Evolutionary conservation across 2,888 invertebrate species (phyloP), one percentile per base, ranked within the genome.

Genomic region (Philonicus albiceps): DNA sequence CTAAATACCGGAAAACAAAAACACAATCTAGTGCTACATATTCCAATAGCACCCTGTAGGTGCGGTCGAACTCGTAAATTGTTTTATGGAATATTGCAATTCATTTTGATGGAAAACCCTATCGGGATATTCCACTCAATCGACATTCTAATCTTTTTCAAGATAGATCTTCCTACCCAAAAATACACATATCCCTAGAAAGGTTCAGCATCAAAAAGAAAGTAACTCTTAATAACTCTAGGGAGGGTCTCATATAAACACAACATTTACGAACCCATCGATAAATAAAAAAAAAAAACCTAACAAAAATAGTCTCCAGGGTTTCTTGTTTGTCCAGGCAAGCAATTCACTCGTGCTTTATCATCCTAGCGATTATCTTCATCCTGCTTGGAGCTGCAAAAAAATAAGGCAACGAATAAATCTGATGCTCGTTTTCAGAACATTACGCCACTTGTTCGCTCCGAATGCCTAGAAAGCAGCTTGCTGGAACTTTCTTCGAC

Each of bases 331-430:
- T 76, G 40, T 22, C 76, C 37, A 27, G n/a, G 37, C 76, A 53
- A 80, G 80, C 80, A 49, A 49, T 80, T 53, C 16, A 40, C 80
- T 43, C 19, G 53, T 80, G 31, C 49, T 80, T 49, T 53, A 53
- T 80, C 80, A 80, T 80, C 53, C 22, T 19, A n/a, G 27, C 30
- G 49, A 80, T 80, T 80, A 80, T 80, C 80, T 80, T 31, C 34
- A 76, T 80, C 31, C 30, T 53, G 16, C 53, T 80, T 31, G 30
- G 27, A 80, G 19, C n/a, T 37, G 49, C 53, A 80, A 53, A 80
- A 74, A 49, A 43, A 43, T 43, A 16, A 80, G 49, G 27, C 22
- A 19, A 13, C 13, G 49, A 27, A 53, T 53, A 80, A 49, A 53
- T 49, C 80, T 31, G 49, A 6, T 11, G 40, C 75, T 37, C 34